These are phyloP conservation scores for Engraulis encrasicolus DNA, from an alignment of 2,113 vertebrate species.

Conservation along the genomic window DNA sequence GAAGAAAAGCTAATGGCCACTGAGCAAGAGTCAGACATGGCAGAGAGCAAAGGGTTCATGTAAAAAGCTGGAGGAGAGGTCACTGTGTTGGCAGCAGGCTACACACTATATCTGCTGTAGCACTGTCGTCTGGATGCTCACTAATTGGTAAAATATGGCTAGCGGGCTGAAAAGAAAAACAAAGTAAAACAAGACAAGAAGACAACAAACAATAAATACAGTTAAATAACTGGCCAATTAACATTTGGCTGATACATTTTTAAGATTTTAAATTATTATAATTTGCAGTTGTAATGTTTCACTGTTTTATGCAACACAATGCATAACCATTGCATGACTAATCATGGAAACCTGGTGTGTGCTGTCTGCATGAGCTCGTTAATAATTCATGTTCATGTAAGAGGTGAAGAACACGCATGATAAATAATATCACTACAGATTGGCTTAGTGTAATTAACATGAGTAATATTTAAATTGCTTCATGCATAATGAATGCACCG, in stretches of 20 bases:
- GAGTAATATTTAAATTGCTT: constrained; percentile 11
- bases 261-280: not conserved
- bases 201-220: not conserved
- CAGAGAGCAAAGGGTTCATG: not conserved
- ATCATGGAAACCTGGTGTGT: constrained; percentile 13
- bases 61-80: not conserved
- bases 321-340: not conserved
- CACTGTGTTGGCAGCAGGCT: no score
- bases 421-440: constrained; percentile 10
- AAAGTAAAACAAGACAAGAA: no score
- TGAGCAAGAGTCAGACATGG: no score
- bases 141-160: not conserved
- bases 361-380: not conserved
- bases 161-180: not conserved
- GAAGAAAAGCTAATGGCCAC: no score
- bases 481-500: not conserved
- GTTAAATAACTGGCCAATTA: not conserved
- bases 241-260: not conserved
- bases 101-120: no score
- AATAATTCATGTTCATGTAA: constrained; percentile 7
- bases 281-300: no score
- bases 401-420: not conserved
- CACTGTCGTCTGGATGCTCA: not conserved
- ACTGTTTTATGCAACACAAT: not conserved
- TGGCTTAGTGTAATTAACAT: not conserved